These are phyloP conservation scores for Poecilia latipinna DNA, from an alignment of 2,113 vertebrate species.

Conservation along the genomic window DNA sequence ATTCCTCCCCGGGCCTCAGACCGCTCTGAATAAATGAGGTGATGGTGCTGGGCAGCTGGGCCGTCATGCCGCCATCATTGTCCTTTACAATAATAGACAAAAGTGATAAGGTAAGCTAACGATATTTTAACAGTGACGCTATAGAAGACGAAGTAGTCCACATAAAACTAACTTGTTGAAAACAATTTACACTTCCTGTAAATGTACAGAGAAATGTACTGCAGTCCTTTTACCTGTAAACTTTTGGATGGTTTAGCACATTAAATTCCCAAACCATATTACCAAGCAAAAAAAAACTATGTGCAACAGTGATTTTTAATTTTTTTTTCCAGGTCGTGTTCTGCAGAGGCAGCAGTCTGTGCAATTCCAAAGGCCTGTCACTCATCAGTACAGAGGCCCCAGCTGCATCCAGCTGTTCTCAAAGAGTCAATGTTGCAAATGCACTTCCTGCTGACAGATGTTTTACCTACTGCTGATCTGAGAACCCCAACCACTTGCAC, in stretches of 20 bases:
- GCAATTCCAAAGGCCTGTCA: conserved; percentile 56
- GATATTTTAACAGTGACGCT: neutral
- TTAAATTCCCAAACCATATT: conserved; percentile 23
- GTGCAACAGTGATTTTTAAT: conserved; percentile 20
- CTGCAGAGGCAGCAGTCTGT: conserved; percentile 55
- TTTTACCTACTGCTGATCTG: conserved; percentile 47
- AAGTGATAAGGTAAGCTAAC: neutral
- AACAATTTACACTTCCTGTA: neutral
- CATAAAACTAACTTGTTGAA: neutral
- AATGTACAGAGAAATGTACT: neutral
- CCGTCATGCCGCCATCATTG: conserved; percentile 95
- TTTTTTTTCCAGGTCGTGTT: conserved; percentile 13
- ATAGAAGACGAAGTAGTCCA: neutral
- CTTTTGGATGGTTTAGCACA: conserved; percentile 27
- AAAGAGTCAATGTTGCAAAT: conserved; percentile 39
- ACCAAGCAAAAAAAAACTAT: conserved; percentile 8
- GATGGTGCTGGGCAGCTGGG: conserved; percentile 94
- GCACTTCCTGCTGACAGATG: conserved; percentile 62
- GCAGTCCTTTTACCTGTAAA: neutral
- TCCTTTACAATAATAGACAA: conserved; percentile 78
- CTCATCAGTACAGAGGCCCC: conserved; percentile 53
- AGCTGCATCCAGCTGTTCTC: conserved; percentile 66
- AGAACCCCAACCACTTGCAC: conserved; percentile 32
- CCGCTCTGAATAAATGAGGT: conserved; percentile 95
- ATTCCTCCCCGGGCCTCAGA: conserved; percentile 94